These are phyloP conservation scores for Phrixothrix hirtus DNA, from an alignment of 2,888 invertebrate genomes.

Conservation along the genomic window DNA sequence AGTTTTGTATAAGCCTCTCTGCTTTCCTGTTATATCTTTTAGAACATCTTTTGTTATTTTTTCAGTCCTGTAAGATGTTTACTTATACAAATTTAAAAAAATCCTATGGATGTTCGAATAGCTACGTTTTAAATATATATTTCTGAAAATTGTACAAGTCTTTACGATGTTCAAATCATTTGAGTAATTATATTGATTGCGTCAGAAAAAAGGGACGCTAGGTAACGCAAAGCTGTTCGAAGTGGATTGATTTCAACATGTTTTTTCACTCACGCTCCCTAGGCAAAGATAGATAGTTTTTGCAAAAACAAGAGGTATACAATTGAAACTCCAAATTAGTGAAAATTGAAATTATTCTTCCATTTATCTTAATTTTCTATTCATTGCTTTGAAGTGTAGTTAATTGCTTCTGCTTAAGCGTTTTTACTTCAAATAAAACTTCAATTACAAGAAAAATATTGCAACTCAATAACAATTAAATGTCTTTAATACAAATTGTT, in stretches of 20 bases:
- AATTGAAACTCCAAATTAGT: conserved; percentile 14
- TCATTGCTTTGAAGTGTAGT: too few species aligned
- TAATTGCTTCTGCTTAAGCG: too few species aligned
- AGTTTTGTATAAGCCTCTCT: conserved; percentile 28
- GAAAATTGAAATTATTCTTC: conserved; percentile 11
- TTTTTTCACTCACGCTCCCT: conserved; percentile 26
- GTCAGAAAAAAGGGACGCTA: conserved; percentile 8
- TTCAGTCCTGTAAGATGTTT: too few species aligned
- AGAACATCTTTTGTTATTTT: conserved; percentile 18
- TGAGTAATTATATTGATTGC: conserved; percentile 18
- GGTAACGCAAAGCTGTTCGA: conserved; percentile 8
- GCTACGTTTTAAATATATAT: too few species aligned
- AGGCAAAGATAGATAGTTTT: conserved; percentile 20
- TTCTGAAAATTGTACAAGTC: too few species aligned
- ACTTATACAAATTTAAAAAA: too few species aligned
- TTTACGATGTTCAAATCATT: conserved; percentile 6
- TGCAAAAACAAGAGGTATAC: conserved; percentile 21
- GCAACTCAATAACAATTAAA: too few species aligned
- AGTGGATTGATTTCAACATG: conserved; percentile 32
- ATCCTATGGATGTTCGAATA: too few species aligned
- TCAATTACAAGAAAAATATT: too few species aligned
- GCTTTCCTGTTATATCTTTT: conserved; percentile 23
- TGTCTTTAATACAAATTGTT: too few species aligned
- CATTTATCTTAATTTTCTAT: conserved; percentile 6
- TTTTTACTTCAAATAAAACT: too few species aligned